phyloP scores from a whole-genome alignment of 2,888 invertebrate genomes.

The Blera fallax region DNA sequence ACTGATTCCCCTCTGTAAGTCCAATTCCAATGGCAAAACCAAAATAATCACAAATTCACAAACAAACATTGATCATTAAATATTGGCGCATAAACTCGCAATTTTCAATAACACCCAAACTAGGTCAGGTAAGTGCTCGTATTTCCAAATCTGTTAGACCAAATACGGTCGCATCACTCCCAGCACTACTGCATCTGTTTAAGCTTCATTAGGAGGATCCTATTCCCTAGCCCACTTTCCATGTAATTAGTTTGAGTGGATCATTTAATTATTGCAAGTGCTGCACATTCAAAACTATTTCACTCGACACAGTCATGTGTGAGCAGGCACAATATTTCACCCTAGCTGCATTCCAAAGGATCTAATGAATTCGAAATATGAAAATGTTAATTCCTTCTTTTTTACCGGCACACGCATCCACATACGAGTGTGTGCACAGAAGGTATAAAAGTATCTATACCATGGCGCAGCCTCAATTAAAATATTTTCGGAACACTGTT shows the following conservation, averaged over 20 bases:
- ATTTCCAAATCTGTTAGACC: neutral
- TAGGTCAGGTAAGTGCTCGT: neutral
- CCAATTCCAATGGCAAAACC: neutral
- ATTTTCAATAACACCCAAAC: conserved; percentile 20
- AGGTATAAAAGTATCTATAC: too few species aligned
- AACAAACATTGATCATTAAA: conserved; percentile 30
- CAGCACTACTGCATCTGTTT: neutral
- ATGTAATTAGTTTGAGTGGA: conserved; percentile 39
- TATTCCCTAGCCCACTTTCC: neutral
- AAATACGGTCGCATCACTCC: neutral
- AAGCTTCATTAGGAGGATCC: neutral
- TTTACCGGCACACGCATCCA: neutral
- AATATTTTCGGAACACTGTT: conserved; percentile 27
- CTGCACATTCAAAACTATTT: neutral
- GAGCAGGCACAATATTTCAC: neutral
- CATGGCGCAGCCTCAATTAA: conserved; percentile 24
- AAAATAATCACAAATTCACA: conserved; percentile 9
- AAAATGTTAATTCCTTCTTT: conserved; percentile 13
- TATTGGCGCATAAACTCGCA: neutral
- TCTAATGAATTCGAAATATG: conserved; percentile 40
- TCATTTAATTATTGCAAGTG: conserved; percentile 36
- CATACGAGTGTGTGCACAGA: neutral
- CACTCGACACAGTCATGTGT: conserved; percentile 1
- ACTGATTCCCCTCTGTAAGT: neutral
- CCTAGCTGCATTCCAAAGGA: neutral